Conservation (phyloP, 2,888 invertebrate genomes). For the Oscheius sp. region DNA sequence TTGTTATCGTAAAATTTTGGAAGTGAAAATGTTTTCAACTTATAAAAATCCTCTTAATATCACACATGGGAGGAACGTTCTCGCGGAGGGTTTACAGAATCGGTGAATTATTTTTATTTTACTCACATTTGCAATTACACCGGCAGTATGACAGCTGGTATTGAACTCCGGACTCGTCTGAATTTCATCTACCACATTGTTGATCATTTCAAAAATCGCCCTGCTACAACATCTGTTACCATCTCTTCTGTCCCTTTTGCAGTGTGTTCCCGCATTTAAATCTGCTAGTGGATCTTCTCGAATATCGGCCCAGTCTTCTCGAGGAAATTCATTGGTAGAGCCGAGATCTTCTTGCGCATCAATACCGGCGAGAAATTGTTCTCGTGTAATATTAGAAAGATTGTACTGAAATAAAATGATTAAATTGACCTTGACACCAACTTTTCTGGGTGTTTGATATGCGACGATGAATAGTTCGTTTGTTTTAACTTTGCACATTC, state of each 20-base stretch:
- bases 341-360: constrained; percentile 14
- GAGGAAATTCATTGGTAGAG: background rate
- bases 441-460: background rate
- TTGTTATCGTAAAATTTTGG: too few relatives aligned
- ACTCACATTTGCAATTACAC: constrained; percentile 7
- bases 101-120: background rate
- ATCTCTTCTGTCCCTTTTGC: background rate
- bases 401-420: background rate
- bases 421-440: background rate
- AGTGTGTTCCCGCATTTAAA: constrained; percentile 3
- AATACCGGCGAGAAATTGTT: background rate
- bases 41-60: too few relatives aligned
- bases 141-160: background rate
- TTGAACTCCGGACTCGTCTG: constrained; percentile 7
- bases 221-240: background rate
- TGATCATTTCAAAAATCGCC: background rate
- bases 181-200: background rate
- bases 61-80: too few relatives aligned
- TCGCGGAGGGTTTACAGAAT: background rate
- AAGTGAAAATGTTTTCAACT: too few relatives aligned
- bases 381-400: background rate
- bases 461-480: background rate
- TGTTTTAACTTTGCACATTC: background rate
- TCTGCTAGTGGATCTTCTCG: constrained; percentile 3
- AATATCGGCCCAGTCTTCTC: constrained; percentile 9